phyloP scores from a whole-genome alignment of 2,113 vertebrate species.

The Nansenia antarctica region DNA sequence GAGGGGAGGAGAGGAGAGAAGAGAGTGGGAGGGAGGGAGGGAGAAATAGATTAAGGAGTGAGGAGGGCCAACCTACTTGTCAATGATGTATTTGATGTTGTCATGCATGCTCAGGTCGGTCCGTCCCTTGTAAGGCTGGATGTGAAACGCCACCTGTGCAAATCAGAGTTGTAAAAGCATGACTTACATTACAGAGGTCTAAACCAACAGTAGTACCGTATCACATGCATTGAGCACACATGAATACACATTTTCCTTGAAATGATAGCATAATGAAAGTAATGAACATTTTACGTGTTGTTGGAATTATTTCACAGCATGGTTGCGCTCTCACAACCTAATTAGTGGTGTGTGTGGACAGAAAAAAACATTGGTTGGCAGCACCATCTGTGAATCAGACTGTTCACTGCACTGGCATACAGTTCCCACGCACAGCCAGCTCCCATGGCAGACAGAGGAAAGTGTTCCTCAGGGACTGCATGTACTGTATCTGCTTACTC shows the following conservation, averaged over 20 bases:
- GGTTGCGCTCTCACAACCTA: neutral
- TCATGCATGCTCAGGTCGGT: constrained; percentile 85
- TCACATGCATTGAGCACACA: neutral
- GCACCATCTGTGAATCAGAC: neutral
- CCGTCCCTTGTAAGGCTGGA: constrained; percentile 87
- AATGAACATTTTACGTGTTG: neutral
- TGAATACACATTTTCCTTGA: constrained; percentile 14
- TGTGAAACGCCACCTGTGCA: constrained; percentile 87
- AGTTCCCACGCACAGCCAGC: neutral
- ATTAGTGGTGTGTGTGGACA: neutral
- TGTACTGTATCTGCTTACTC: neutral
- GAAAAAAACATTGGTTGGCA: constrained; percentile 12
- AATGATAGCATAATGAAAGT: neutral
- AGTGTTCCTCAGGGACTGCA: neutral
- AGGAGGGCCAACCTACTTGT: constrained; percentile 76
- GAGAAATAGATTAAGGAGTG: neutral
- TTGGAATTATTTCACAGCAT: neutral
- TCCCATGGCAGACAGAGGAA: neutral
- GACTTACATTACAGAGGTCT: neutral
- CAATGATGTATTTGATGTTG: constrained; percentile 88
- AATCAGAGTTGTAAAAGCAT: constrained; percentile 1
- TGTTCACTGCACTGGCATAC: neutral
- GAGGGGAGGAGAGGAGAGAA: neutral
- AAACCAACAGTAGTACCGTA: neutral
- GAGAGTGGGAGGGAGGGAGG: neutral